Base-by-base conservation (phyloP, 2,797 vertebrate species). In the Sternarchorhynchus goeldii region DNA sequence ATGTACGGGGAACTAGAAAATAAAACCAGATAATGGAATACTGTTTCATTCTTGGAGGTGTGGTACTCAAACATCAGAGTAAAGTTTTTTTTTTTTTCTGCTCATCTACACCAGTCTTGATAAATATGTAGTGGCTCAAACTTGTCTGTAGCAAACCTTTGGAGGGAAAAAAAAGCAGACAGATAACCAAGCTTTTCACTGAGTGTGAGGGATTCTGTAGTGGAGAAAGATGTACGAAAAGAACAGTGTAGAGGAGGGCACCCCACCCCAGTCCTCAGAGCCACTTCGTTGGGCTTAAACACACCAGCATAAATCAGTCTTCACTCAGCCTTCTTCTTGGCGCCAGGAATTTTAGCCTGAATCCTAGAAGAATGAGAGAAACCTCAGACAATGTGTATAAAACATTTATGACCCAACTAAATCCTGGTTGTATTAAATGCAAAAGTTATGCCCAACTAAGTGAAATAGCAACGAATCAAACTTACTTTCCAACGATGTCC, bases 311-410 rank as follows among this genome's bases (percentile, higher is more conserved):
- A 7, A 3, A 36, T 57, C 36, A 73, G 41, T 59, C 88, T 88
- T 95, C 93, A 99, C 84, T 98, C 96, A 0, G 94, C 45, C 92
- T 99, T 99, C 78, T 94, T 95, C 88, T 98, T 99, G 90, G 97
- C 89, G 73, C 96, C 96, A 1, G 97, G 97, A 73, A 99, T 94
- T 91, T 95, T 97, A 36, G 95, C 95, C 93, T 96, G 95, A 90
- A 98, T 91, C 93, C 97, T 98, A 14, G 32, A 21, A 10, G 72
- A 31, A 80, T 6, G 55, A 25, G 2, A 67, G n/a, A 29, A 8
- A 45, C 0, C 16, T 18, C n/a, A 29, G 6, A 65, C 10, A 21
- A 18, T 0, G 62, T 2, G 32, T 4, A 8, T 29, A 34, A 10
- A 64, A 7, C 4, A 7, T 64, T 8, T 6, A 62, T 29, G 31